phyloP scores from a whole-genome alignment of 2,113 vertebrate species.

The Azemiops feae region DNA sequence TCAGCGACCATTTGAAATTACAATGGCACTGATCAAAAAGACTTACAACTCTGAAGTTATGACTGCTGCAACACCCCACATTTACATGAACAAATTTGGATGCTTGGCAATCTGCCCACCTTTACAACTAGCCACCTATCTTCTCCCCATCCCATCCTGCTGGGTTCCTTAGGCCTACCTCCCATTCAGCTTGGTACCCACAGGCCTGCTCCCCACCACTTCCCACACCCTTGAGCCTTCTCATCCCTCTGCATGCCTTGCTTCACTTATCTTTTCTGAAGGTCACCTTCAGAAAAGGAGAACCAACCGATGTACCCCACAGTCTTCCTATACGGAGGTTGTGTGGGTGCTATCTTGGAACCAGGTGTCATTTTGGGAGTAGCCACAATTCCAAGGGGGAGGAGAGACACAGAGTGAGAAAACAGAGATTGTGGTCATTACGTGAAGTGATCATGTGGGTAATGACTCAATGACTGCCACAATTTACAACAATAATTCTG shows the following conservation, averaged over 20 bases:
- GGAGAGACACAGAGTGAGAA: no score
- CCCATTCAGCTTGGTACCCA: not conserved
- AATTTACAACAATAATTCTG: not conserved
- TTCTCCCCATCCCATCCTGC: not conserved
- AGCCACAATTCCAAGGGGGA: no score
- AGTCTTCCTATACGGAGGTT: not conserved
- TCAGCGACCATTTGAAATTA: not conserved
- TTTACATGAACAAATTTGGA: not conserved
- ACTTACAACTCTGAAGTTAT: not conserved
- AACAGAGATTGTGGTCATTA: no score
- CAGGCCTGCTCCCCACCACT: not conserved
- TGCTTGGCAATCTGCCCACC: not conserved
- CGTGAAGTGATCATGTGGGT: not conserved
- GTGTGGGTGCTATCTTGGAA: not conserved
- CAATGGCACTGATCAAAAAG: not conserved
- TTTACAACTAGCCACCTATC: not conserved
- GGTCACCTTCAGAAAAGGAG: not conserved
- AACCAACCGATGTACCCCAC: not conserved
- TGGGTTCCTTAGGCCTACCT: no score
- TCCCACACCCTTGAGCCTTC: not conserved
- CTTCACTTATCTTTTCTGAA: no score
- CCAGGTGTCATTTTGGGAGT: no score
- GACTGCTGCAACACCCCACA: not conserved
- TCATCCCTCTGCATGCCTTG: no score
- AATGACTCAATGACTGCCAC: not conserved